Conservation (phyloP, 92 coral and sea anemone species). For the Paragorgia papillata region DNA sequence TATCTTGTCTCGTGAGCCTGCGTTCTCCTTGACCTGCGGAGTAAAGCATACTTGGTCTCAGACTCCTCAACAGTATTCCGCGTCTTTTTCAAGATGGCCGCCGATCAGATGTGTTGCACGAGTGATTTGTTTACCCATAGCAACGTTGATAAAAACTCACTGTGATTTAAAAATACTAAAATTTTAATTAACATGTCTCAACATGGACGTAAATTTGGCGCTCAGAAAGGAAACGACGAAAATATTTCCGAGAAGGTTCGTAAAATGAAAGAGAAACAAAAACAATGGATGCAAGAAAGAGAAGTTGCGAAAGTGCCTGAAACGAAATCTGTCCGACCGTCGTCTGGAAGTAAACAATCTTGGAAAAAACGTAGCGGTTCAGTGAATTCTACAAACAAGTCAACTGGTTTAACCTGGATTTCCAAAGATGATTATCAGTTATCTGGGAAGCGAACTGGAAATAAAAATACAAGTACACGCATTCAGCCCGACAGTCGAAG, state of each 20-base stretch:
- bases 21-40: no score
- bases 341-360: conserved; percentile 11
- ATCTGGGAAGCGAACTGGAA: conserved; percentile 34
- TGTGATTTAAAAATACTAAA: neutral
- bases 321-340: conserved; percentile 37
- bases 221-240: conserved; percentile 63
- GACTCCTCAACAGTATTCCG: neutral
- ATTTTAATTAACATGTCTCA: conserved; percentile 47
- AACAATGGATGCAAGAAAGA: conserved; percentile 91
- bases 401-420: conserved; percentile 70
- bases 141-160: conserved; percentile 15
- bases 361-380: conserved; percentile 31
- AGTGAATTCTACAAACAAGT: conserved; percentile 33
- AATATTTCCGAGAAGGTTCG: conserved; percentile 85
- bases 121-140: conserved; percentile 5
- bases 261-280: conserved; percentile 80
- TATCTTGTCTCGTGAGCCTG: no score
- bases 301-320: conserved; percentile 64
- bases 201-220: conserved; percentile 49
- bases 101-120: no score
- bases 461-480: conserved; percentile 25
- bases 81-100: conserved; percentile 71
- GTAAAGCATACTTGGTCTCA: no score
- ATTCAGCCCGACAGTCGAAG: conserved; percentile 8
- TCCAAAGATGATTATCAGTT: conserved; percentile 62